phyloP scores from a whole-genome alignment of 2,888 invertebrate species.

The Hololepta plana region DNA sequence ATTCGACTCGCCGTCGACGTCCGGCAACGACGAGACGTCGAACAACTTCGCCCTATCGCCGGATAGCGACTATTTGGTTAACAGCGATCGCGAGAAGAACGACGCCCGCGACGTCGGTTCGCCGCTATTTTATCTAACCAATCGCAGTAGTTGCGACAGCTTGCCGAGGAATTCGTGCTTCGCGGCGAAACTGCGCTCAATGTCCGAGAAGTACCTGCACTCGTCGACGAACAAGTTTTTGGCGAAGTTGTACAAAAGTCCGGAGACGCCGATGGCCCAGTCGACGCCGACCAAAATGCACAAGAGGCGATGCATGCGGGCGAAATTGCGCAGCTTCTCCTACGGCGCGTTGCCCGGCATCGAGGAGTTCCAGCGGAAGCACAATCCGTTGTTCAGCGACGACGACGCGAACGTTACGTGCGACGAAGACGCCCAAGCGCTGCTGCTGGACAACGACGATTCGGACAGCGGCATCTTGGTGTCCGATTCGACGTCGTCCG shows the following conservation, averaged over 20 bases:
- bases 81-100: too few relatives aligned
- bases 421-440: slow-evolving; percentile 27
- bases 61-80: too few relatives aligned
- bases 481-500: slow-evolving; percentile 48
- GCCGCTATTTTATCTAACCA: too few relatives aligned
- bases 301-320: slow-evolving; percentile 24
- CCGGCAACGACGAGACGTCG: too few relatives aligned
- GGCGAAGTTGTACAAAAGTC: slow-evolving; percentile 43
- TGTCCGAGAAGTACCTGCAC: slow-evolving; percentile 55
- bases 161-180: slow-evolving; percentile 36
- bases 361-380: slow-evolving; percentile 45
- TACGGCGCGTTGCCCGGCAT: slow-evolving; percentile 56
- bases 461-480: slow-evolving; percentile 60
- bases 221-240: slow-evolving; percentile 49
- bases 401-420: background rate
- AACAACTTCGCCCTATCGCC: too few relatives aligned
- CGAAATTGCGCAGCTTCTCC: slow-evolving; percentile 50
- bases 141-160: too few relatives aligned
- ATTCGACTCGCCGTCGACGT: slow-evolving; percentile 22
- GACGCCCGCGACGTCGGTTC: slow-evolving; percentile 4
- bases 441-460: slow-evolving; percentile 46
- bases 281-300: slow-evolving; percentile 14
- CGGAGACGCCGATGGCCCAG: slow-evolving; percentile 20
- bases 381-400: slow-evolving; percentile 11
- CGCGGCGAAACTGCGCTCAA: slow-evolving; percentile 49